These are phyloP conservation scores for Egretta garzetta DNA, from an alignment of 2,113 vertebrate genomes.

Conservation along the genomic window DNA sequence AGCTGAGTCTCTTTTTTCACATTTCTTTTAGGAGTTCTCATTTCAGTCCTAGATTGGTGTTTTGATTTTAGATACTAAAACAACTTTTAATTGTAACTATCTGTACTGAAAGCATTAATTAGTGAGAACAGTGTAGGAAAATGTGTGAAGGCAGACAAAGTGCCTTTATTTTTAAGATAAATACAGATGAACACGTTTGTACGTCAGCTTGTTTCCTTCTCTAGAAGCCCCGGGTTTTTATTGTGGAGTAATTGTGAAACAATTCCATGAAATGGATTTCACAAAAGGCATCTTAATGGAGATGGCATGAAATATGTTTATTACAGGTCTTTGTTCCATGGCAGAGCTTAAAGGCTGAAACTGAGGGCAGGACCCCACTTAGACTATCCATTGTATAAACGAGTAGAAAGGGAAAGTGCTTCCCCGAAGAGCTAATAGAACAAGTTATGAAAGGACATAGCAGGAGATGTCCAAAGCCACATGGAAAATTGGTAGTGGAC, in stretches of 20 bases:
- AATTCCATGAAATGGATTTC: background rate
- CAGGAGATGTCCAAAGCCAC: background rate
- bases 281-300: background rate
- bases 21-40: background rate
- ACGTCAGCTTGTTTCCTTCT: background rate
- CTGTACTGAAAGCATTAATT: background rate
- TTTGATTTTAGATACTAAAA: slow-evolving; percentile 19
- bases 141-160: background rate
- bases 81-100: background rate
- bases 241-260: background rate
- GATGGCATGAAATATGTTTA: background rate
- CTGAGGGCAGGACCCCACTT: background rate
- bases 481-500: background rate
- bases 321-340: background rate
- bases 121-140: background rate
- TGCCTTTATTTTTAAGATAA: background rate
- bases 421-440: background rate
- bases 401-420: background rate
- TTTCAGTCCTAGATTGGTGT: background rate
- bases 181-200: background rate
- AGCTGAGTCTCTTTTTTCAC: background rate
- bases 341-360: background rate
- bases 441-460: background rate
- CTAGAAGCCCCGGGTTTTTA: background rate
- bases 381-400: background rate